phyloP scores from a whole-genome alignment of 2,888 invertebrate species.

The Stictocephala bisonia region DNA sequence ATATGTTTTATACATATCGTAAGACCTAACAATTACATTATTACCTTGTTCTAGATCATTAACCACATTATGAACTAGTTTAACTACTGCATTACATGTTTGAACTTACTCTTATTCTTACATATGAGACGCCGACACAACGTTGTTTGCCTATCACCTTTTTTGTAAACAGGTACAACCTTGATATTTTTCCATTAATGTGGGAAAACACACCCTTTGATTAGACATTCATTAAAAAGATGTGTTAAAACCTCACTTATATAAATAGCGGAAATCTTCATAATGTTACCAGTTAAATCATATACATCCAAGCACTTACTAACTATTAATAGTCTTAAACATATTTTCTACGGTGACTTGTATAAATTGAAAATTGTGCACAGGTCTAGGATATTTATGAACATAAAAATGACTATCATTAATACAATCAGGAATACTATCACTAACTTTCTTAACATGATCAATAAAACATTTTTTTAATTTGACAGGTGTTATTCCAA shows the following conservation, averaged over 20 bases:
- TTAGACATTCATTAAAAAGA: too few relatives aligned
- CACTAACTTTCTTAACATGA: not conserved
- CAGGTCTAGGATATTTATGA: not conserved
- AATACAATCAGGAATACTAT: constrained; percentile 12
- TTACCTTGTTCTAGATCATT: not conserved
- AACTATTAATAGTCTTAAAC: not conserved
- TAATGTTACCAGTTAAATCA: not conserved
- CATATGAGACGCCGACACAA: too few relatives aligned
- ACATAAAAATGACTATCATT: not conserved
- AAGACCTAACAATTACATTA: constrained; percentile 2
- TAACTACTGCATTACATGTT: not conserved
- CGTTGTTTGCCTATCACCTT: not conserved
- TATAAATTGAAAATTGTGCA: not conserved
- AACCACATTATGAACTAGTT: not conserved
- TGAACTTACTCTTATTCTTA: too few relatives aligned
- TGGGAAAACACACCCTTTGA: too few relatives aligned
- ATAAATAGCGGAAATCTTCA: too few relatives aligned
- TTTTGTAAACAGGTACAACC: not conserved
- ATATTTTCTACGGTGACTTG: not conserved
- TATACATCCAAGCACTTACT: not conserved
- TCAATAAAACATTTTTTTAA: constrained; percentile 24
- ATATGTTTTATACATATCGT: constrained; percentile 1
- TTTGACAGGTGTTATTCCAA: constrained; percentile 3
- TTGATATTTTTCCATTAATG: not conserved
- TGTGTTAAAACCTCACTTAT: too few relatives aligned